Base-by-base conservation (phyloP, 2,113 vertebrate species). In the Anguilla japonica region DNA sequence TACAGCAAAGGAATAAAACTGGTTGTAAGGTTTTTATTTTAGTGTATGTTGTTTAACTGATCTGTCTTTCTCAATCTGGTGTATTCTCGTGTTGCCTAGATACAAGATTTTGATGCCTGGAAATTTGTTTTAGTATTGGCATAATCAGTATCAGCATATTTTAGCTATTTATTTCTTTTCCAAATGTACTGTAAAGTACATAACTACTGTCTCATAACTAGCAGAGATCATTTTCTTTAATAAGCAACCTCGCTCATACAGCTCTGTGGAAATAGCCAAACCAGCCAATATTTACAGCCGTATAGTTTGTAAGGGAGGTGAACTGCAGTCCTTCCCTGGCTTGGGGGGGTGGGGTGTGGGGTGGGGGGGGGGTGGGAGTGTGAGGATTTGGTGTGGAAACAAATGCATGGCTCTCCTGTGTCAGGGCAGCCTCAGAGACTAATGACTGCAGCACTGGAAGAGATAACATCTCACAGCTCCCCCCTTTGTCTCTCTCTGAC, bases 391-490 rank as follows among this genome's bases (percentile, higher is more conserved):
- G 63, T 78, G 18, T 43, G 71, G 84, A 34, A 85, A 78, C 14
- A 78, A 29, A 50, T 50, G 26, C 5, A 75, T 40, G 20, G 71
- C 71, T 75, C 71, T 75, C 71, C 71, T 75, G 71, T 75, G 26
- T 15, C 40, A 41, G 41, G 83, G 34, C 83, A 0, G 41, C 39
- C 43, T 34, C 26, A n/a, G 41, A 82, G 88, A 85, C 57, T 86
- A 89, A 91, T 88, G 85, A 87, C 83, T 87, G 84, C 81, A 84
- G 71, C 46, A 57, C 60, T 40, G 40, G 85, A 71, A 83, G 41
- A 87, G 87, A 89, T 75, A 71, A 85, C 63, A 88, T 84, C 63
- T 87, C 71, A 86, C 79, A 87, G 67, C 57, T 43, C 18, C 60
- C 60, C 3, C 18, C 67, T 29, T 29, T 67, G 20, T 67, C 60